A percentile compares a stretch with the other conserved stretches of the same genome.
These are phyloP conservation scores for Carettochelys insculpta DNA, from an alignment of 2,113 vertebrate genomes.

Conservation along the genomic window DNA sequence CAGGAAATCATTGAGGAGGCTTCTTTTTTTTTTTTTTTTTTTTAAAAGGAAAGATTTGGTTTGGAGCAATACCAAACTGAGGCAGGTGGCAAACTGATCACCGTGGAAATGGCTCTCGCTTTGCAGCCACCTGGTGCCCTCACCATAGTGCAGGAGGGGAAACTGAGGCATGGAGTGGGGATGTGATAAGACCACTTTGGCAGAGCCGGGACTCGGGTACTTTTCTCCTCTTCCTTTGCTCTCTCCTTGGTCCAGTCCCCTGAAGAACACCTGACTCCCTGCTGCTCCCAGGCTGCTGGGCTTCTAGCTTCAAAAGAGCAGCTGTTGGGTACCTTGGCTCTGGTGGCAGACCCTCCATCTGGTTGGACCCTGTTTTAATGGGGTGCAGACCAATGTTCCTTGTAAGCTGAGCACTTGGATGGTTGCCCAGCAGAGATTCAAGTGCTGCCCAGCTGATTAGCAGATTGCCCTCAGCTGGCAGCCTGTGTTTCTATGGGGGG, in stretches of 20 bases:
- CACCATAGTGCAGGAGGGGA: not conserved
- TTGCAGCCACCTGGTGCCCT: too few species aligned
- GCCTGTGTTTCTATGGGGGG: too few species aligned
- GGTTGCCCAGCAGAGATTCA: too few species aligned
- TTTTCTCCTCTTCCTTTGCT: not conserved
- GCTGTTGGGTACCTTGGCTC: not conserved
- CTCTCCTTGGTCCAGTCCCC: not conserved
- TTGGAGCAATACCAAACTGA: not conserved
- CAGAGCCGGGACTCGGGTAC: too few species aligned
- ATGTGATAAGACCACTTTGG: not conserved
- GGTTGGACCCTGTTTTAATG: too few species aligned
- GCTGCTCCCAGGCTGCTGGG: not conserved
- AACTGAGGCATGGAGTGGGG: not conserved
- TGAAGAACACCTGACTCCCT: not conserved
- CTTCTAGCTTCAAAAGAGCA: not conserved
- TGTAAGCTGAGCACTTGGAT: too few species aligned
- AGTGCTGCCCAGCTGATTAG: too few species aligned
- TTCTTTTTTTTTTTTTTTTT: too few species aligned
- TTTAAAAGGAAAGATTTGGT: not conserved
- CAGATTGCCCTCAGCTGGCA: too few species aligned
- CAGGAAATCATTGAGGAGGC: too few species aligned
- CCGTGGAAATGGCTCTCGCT: fast-evolving
- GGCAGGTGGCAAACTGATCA: not conserved
- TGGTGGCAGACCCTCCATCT: too few species aligned
- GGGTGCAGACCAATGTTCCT: too few species aligned